Base-by-base conservation (phyloP, 2,797 vertebrate genomes). In the Chaenodraco wilsoni region DNA sequence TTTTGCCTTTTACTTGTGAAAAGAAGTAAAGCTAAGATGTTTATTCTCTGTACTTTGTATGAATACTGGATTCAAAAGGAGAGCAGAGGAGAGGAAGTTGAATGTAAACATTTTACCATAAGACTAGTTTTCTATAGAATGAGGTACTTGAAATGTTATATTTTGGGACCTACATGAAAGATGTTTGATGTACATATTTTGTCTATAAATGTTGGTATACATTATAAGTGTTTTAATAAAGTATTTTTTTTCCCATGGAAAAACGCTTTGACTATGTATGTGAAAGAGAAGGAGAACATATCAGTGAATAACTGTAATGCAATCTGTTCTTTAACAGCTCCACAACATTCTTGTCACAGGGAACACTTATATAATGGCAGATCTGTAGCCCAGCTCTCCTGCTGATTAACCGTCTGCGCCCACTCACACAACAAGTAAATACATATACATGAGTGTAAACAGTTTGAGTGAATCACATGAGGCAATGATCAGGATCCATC, bases 161-260 rank as follows among this genome's bases (percentile, higher is more conserved):
- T 98, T 98, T 98, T 96, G 95, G 96, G 96, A 94, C 96, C 88
- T 96, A 96, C 93, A 91, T 92, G 94, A 94, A 96, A 95, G 96
- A 95, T 95, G 94, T 94, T 96, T 94, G 94, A 94, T 98, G 96
- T 98, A 98, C 94, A 98, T 98, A 98, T 97, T 98, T 98, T 98
- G 96, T 96, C 95, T 95, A 95, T 93, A 95, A 91, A 95, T 96
- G 96, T 98, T 96, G 95, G 95, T 95, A 96, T 96, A 95, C 95
- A 95, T 96, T 96, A 95, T 91, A 96, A 96, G 89, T 92, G 89
- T 94, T 96, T 96, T 95, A 98, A 97, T 98, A 98, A 98, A 93
- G 93, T 96, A 95, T 93, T 94, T 98, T 97, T 96, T 97, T 97
- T 96, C 96, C 96, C 92, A 96, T 97, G 96, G 96, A 97, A 96